Conservation (phyloP, 2,797 vertebrate species). For the Novumbra hubbsi region DNA sequence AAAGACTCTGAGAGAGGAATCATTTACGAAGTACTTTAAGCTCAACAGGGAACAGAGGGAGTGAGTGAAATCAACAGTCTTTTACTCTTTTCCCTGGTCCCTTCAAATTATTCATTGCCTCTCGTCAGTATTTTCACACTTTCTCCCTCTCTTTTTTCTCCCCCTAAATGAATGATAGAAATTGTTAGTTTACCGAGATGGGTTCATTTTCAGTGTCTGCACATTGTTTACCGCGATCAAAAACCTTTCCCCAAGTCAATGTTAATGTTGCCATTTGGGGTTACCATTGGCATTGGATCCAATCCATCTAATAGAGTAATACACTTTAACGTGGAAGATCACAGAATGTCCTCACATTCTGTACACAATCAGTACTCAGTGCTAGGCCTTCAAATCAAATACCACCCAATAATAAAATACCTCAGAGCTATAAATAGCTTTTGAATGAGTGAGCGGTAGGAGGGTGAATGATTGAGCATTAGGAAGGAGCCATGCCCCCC, state of each 20-base stretch:
- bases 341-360: not conserved
- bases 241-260: not conserved
- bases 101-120: slow-evolving; percentile 29
- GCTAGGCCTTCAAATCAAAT: not conserved
- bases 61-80: not conserved
- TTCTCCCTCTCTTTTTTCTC: no score
- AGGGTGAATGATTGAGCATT: not conserved
- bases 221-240: not conserved
- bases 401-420: not conserved
- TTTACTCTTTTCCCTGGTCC: slow-evolving; percentile 12
- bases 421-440: slow-evolving; percentile 32
- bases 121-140: not conserved
- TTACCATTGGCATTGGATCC: not conserved
- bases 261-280: not conserved
- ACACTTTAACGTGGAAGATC: not conserved
- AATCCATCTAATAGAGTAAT: not conserved
- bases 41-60: not conserved
- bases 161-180: slow-evolving; percentile 35
- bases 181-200: not conserved
- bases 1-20: not conserved
- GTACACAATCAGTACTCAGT: not conserved
- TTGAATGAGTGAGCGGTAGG: not conserved
- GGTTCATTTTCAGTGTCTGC: not conserved
- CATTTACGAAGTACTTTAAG: not conserved
- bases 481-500: not conserved